These are phyloP conservation scores for Tauraco hartlaubi DNA, from an alignment of 2,797 vertebrate species.

Conservation along the genomic window DNA sequence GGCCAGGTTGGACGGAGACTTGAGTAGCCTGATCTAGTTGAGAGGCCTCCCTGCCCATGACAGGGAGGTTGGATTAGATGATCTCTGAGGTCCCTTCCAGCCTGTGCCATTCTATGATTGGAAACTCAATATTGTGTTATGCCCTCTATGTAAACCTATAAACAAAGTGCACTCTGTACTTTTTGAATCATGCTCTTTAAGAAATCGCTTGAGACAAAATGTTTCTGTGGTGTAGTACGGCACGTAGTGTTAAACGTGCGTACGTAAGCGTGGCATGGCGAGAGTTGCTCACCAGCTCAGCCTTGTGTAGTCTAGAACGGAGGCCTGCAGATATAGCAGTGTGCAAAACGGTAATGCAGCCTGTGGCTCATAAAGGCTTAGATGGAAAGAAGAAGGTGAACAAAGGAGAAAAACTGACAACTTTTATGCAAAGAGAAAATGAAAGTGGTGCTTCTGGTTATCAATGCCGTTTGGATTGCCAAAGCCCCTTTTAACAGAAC, in stretches of 20 bases:
- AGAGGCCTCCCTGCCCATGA: too few relatives aligned
- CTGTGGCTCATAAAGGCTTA: neutral
- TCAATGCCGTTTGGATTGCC: neutral
- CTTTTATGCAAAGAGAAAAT: neutral
- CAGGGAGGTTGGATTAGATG: too few relatives aligned
- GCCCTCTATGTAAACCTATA: neutral
- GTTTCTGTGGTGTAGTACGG: neutral
- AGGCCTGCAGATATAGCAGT: neutral
- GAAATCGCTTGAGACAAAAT: neutral
- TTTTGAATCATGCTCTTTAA: neutral
- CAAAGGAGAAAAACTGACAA: neutral
- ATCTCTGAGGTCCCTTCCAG: too few relatives aligned
- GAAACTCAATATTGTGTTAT: neutral
- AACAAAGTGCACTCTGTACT: neutral
- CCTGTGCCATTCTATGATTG: too few relatives aligned
- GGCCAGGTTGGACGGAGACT: too few relatives aligned
- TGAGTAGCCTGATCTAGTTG: too few relatives aligned
- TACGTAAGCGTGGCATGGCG: fast-evolving
- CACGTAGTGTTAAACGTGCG: fast-evolving
- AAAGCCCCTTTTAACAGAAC: neutral
- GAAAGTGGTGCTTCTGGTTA: neutral
- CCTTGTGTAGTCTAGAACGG: neutral
- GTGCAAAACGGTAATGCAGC: neutral
- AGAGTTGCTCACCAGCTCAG: neutral
- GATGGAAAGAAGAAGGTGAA: neutral